Percentiles rank a stretch among this genome's conserved stretches.
Conservation (phyloP, 2,888 invertebrate genomes). For the Bedellia somnulentella region DNA sequence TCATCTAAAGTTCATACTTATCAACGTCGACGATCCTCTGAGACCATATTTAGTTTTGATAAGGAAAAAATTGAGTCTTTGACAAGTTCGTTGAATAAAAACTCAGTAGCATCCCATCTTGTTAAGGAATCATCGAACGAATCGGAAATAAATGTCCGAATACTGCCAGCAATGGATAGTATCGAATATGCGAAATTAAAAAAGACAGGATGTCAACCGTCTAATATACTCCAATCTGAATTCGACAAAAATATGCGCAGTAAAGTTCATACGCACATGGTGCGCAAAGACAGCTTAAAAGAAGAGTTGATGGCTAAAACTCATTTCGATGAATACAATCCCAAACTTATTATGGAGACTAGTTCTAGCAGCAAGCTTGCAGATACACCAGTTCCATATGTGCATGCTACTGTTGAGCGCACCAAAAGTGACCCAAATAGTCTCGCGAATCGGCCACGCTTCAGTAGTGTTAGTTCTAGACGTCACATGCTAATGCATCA, state of each 20-base stretch:
- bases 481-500: conserved; percentile 82
- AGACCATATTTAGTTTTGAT: conserved; percentile 75
- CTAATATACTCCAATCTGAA: conserved; percentile 59
- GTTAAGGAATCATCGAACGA: conserved; percentile 55
- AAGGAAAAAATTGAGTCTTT: conserved; percentile 74
- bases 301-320: conserved; percentile 68
- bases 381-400: conserved; percentile 56
- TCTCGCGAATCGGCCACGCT: conserved; percentile 69
- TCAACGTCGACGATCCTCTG: conserved; percentile 69
- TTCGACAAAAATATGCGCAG: conserved; percentile 61
- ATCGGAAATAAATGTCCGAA: conserved; percentile 49
- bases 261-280: conserved; percentile 36
- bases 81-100: conserved; percentile 57
- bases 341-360: conserved; percentile 61
- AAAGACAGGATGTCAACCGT: conserved; percentile 43
- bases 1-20: conserved; percentile 48
- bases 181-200: conserved; percentile 60
- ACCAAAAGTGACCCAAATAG: conserved; percentile 88
- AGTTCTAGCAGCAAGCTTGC: conserved; percentile 54
- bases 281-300: conserved; percentile 59
- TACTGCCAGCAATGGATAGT: conserved; percentile 56
- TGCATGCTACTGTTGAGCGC: conserved; percentile 76
- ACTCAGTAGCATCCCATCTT: conserved; percentile 31
- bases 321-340: conserved; percentile 73
- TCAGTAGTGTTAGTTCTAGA: conserved; percentile 73